A percentile compares a stretch with the other conserved stretches of the same genome.
Evolutionary conservation across 2,797 vertebrate genomes (phyloP).

Genomic region (Capromys pilorides): DNA sequence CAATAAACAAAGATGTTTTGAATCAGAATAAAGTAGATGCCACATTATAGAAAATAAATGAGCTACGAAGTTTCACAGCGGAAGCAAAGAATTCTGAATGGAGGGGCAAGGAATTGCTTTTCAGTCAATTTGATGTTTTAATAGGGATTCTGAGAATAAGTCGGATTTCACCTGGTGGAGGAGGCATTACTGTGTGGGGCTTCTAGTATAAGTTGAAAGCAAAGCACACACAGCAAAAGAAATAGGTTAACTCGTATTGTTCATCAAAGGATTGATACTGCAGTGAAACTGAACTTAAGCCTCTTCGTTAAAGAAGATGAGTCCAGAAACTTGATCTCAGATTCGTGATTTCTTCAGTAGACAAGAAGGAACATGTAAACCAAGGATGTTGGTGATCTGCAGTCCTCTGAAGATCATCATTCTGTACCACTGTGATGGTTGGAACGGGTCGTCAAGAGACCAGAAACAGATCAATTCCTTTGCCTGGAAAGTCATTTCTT

Average conservation of each 20-base stretch:
- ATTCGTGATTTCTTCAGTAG: slow-evolving; percentile 50
- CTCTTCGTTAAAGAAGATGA: slow-evolving; percentile 53
- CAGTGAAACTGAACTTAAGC: neutral
- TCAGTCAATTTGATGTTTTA: slow-evolving; percentile 26
- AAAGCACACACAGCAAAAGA: slow-evolving; percentile 15
- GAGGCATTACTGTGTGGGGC: neutral
- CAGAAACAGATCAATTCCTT: neutral
- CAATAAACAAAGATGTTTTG: neutral
- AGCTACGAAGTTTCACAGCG: neutral
- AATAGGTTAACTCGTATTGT: neutral
- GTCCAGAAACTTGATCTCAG: neutral
- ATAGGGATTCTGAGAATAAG: slow-evolving; percentile 36
- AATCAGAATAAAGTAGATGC: neutral
- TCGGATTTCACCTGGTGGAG: neutral
- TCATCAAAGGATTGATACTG: neutral
- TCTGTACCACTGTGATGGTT: neutral
- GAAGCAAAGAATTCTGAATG: neutral
- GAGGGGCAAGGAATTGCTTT: neutral
- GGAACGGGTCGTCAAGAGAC: neutral
- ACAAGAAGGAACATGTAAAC: neutral
- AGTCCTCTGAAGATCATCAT: neutral
- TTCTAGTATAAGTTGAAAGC: neutral
- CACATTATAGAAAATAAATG: neutral
- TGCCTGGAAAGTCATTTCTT: neutral
- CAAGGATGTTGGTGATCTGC: neutral